Base-by-base conservation (phyloP, 2,888 invertebrate species). In the Drosophila maculinotata region DNA sequence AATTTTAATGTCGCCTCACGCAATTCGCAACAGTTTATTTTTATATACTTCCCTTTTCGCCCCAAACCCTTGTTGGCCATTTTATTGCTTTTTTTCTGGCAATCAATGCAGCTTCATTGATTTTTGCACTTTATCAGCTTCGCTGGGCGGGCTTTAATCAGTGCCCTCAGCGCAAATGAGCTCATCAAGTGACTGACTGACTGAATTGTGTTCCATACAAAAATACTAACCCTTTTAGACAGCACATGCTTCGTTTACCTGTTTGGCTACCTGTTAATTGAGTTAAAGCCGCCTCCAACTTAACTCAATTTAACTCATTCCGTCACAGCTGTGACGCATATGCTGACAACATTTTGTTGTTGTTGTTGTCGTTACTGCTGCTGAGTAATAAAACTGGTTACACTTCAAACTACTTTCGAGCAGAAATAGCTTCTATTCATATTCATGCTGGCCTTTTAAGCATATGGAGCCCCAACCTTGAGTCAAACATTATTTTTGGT, bases 121-220 rank as follows among this genome's bases (percentile, higher is more conserved):
- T 85, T 85, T 73, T 88, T 84, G 85, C 87, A 88, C 82, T 85
- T 79, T 72, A 87, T 81, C 79, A 88, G 87, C 85, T 88, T 82
- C 79, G 23, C 56, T 31, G 54, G n/a, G 51, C 54, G 54, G n/a
- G 51, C 54, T 56, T 75, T 65, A 79, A 72, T 69, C 56, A 5
- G 28, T 44, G 45, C 23, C 54, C 60, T 42, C 26, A 35, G 76
- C 79, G 79, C 56, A 85, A 71, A 85, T 77, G 45, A 74, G 76
- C 72, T 76, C 77, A 74, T 76, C 72, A 38, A 47, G 52, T 52
- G 20, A 42, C 30, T 39, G 60, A 47, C n/a, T n/a, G n/a, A n/a
- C 4, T 20, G 4, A 20, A 20, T 20, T 20, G 20, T 56, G 38
- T 23, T 33, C 45, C 35, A 23, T 45, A 36, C 42, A 35, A 31